A percentile compares a stretch with the other conserved stretches of the same genome.
Evolutionary conservation across 1,140 invertebrate genomes (phyloP).

Genomic region (Megathymus violae): DNA sequence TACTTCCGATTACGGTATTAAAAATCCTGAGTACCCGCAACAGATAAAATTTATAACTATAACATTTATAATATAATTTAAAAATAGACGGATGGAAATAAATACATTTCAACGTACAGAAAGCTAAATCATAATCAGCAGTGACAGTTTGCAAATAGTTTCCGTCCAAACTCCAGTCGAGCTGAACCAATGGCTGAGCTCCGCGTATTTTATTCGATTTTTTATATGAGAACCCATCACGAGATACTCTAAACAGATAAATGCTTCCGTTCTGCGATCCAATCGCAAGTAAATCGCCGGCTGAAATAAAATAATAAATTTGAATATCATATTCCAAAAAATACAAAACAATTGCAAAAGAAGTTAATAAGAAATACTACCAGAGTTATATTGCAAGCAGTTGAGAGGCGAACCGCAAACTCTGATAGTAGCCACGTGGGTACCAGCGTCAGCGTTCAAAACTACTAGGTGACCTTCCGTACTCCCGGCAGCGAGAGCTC

Average conservation of each 20-base stretch:
- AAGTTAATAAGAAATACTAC: constrained; percentile 84
- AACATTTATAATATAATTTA: too few species aligned
- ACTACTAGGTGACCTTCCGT: constrained; percentile 94
- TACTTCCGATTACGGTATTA: too few species aligned
- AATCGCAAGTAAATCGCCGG: constrained; percentile 94
- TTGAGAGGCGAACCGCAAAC: constrained; percentile 93
- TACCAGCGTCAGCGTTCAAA: constrained; percentile 92
- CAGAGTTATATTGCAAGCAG: constrained; percentile 93
- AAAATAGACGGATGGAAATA: too few species aligned
- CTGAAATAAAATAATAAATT: constrained; percentile 80
- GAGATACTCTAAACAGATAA: constrained; percentile 92
- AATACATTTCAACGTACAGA: constrained; percentile 88
- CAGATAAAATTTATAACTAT: not conserved
- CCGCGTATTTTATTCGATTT: constrained; percentile 94
- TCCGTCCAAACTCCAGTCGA: constrained; percentile 96
- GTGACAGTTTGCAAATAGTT: constrained; percentile 95
- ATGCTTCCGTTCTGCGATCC: constrained; percentile 95
- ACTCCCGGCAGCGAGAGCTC: constrained; percentile 93
- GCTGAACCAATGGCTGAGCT: constrained; percentile 90
- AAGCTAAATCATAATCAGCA: constrained; percentile 95
- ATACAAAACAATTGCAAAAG: too few species aligned
- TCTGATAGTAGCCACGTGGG: constrained; percentile 91
- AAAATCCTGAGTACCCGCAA: too few species aligned
- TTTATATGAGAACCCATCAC: constrained; percentile 94
- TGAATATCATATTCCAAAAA: constrained; percentile 16